Conservation (phyloP, 2,888 invertebrate species). For the Aspidiotus rigidus region DNA sequence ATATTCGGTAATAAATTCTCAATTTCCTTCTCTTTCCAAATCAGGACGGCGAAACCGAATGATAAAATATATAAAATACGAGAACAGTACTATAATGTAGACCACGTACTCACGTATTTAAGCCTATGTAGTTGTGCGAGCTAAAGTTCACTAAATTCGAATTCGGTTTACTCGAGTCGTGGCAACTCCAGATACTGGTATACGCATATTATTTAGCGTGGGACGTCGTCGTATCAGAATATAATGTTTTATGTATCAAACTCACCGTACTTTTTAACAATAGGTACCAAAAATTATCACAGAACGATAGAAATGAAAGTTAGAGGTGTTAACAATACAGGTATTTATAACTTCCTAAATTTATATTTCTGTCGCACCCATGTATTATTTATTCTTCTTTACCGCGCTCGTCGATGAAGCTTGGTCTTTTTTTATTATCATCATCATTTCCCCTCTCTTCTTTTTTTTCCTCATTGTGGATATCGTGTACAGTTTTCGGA, state of each 20-base stretch:
- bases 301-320: slow-evolving; percentile 32
- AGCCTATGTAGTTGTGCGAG: too few species aligned
- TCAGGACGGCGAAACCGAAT: slow-evolving; percentile 4
- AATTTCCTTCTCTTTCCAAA: slow-evolving; percentile 4
- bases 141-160: not conserved
- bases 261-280: slow-evolving; percentile 14
- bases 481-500: too few species aligned
- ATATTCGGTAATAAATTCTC: not conserved
- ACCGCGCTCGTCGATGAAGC: not conserved
- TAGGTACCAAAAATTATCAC: slow-evolving; percentile 32
- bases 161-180: not conserved
- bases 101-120: too few species aligned
- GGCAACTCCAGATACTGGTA: too few species aligned
- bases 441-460: not conserved
- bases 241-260: not conserved
- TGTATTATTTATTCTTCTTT: slow-evolving; percentile 27
- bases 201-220: not conserved
- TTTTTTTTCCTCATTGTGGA: too few species aligned
- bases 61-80: not conserved
- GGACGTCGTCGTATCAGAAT: slow-evolving; percentile 4
- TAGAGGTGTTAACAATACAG: slow-evolving; percentile 33
- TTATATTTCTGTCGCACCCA: slow-evolving; percentile 31
- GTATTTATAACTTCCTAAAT: slow-evolving; percentile 33
- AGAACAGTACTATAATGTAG: not conserved
- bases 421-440: slow-evolving; percentile 2